Conservation (phyloP, 2,797 vertebrate genomes). For the Rhabdomys pumilio region DNA sequence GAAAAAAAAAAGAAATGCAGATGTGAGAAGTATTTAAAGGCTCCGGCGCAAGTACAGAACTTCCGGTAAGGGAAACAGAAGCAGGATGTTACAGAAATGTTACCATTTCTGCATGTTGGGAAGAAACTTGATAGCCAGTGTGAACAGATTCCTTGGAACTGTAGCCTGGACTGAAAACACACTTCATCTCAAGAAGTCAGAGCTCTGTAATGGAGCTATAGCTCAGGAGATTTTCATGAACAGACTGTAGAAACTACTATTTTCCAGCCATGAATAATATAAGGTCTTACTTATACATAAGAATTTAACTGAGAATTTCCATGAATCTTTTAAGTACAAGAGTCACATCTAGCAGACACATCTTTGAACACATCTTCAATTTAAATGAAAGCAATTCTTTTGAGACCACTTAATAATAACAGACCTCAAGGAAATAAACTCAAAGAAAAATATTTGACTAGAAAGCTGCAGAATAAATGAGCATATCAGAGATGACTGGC, state of each 20-base stretch:
- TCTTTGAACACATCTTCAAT: conserved; percentile 34
- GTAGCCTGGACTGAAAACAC: background rate
- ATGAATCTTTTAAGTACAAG: conserved; percentile 10
- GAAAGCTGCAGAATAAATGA: conserved; percentile 61
- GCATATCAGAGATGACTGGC: conserved; percentile 63
- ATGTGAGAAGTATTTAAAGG: conserved; percentile 11
- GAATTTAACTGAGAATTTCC: background rate
- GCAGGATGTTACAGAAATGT: background rate
- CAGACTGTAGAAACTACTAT: background rate
- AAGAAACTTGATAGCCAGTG: background rate
- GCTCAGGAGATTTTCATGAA: background rate
- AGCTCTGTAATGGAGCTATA: background rate
- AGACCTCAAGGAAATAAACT: conserved; percentile 36
- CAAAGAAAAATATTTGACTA: conserved; percentile 62
- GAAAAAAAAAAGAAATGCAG: background rate
- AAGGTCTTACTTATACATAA: conserved; percentile 17
- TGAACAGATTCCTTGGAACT: background rate
- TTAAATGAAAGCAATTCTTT: conserved; percentile 59
- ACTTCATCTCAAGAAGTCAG: conserved; percentile 23
- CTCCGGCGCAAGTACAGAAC: background rate
- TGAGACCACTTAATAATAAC: conserved; percentile 59
- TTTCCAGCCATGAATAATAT: background rate
- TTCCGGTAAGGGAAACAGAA: conserved; percentile 22
- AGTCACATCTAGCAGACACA: conserved; percentile 40
- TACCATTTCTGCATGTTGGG: background rate